Conservation (phyloP, 2,888 invertebrate genomes). For the Pyrocoelia pectoralis region DNA sequence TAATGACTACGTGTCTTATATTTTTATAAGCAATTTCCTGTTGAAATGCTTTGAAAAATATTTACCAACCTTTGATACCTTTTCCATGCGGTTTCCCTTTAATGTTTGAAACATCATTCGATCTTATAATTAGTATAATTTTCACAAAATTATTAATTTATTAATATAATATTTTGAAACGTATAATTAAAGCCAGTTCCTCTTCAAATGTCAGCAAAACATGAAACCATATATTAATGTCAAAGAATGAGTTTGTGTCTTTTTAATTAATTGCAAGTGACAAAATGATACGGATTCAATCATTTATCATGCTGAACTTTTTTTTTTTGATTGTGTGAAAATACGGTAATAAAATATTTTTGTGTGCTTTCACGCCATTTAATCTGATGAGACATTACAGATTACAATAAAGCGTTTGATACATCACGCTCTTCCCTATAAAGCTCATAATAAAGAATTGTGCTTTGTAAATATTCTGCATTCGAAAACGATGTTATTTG, state of each 20-base stretch:
- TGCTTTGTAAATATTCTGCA: too few relatives aligned
- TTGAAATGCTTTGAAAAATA: constrained; percentile 10
- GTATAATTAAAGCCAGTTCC: neutral
- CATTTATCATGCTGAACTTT: neutral
- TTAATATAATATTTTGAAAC: neutral
- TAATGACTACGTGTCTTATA: constrained; percentile 4
- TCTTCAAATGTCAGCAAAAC: neutral
- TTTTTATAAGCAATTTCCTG: constrained; percentile 13
- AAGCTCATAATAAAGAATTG: too few relatives aligned
- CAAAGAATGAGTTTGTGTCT: neutral
- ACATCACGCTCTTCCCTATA: too few relatives aligned
- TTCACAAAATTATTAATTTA: neutral
- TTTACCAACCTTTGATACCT: constrained; percentile 2
- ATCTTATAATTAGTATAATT: neutral
- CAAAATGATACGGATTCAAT: constrained; percentile 1
- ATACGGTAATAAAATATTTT: too few relatives aligned
- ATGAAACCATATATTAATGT: neutral
- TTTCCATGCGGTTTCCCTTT: neutral
- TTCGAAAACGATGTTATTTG: too few relatives aligned
- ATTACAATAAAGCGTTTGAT: too few relatives aligned
- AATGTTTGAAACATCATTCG: neutral
- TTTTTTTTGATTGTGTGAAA: neutral
- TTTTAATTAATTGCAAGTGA: neutral
- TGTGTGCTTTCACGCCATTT: too few relatives aligned
- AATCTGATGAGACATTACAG: too few relatives aligned